Percentiles rank a stretch among this genome's conserved stretches.
Evolutionary conservation across 1,140 invertebrate genomes (phyloP).

Genomic region (Drosophila tsacasi): DNA sequence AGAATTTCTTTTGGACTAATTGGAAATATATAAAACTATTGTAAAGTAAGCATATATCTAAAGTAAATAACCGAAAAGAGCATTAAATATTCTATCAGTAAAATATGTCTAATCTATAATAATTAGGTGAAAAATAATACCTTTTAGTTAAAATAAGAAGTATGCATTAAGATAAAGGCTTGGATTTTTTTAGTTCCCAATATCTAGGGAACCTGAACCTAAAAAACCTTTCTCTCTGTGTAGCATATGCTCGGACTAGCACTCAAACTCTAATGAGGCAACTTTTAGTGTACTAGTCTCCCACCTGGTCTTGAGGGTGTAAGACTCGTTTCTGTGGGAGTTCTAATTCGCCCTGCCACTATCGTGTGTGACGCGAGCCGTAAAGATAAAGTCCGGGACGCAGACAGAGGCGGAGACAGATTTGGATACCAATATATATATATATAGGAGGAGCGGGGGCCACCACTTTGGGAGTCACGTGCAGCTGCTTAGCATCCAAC

Average conservation of each 20-base stretch:
- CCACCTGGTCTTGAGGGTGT: slow-evolving; percentile 55
- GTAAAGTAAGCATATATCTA: not conserved
- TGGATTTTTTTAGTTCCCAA: no score
- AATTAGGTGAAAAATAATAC: no score
- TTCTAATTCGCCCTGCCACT: slow-evolving; percentile 1
- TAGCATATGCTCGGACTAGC: slow-evolving; percentile 24
- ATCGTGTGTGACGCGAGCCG: slow-evolving; percentile 70
- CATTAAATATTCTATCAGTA: no score
- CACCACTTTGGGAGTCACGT: slow-evolving; percentile 73
- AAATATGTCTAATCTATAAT: no score
- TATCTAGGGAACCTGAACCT: not conserved
- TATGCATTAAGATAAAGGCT: no score
- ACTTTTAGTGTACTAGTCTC: slow-evolving; percentile 66
- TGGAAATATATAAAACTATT: no score
- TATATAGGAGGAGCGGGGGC: slow-evolving; percentile 7
- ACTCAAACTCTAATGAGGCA: slow-evolving; percentile 70
- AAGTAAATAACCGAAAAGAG: not conserved
- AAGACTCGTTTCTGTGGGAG: slow-evolving; percentile 1
- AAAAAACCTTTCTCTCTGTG: not conserved
- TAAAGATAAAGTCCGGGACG: slow-evolving; percentile 66
- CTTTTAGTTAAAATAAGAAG: no score
- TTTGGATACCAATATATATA: slow-evolving; percentile 11
- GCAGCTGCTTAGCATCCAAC: slow-evolving; percentile 77
- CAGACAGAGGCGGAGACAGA: slow-evolving; percentile 27
- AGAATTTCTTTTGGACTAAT: no score